These are phyloP conservation scores for Lucinisca nassula DNA, from an alignment of 2,888 invertebrate genomes.

Conservation along the genomic window DNA sequence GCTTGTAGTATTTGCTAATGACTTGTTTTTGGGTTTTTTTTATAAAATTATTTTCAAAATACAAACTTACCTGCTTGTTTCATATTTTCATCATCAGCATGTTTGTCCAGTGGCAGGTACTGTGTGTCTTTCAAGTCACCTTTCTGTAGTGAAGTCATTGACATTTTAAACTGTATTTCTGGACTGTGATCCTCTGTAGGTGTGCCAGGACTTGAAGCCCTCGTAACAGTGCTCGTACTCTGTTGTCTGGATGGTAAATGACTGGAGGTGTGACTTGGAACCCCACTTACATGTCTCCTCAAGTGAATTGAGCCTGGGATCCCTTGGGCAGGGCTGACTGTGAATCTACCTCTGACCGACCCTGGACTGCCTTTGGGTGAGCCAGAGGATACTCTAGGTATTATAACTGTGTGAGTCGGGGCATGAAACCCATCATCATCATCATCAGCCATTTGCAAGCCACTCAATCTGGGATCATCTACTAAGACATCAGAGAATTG, in stretches of 20 bases:
- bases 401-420: neutral
- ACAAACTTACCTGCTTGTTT: no score
- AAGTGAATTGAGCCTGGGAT: neutral
- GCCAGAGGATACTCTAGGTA: neutral
- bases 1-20: no score
- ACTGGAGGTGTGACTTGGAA: no score
- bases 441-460: no score
- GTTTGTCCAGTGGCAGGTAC: neutral
- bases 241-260: no score
- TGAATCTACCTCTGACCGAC: neutral
- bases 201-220: neutral
- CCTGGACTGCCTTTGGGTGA: neutral
- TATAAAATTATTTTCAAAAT: no score
- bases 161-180: neutral
- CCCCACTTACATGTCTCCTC: neutral
- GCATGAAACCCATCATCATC: neutral
- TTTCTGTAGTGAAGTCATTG: neutral
- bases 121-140: neutral
- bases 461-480: no score
- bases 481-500: no score
- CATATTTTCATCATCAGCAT: neutral
- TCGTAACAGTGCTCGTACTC: neutral
- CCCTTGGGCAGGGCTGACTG: neutral
- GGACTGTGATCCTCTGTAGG: neutral
- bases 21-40: no score